Evolutionary conservation across 2,797 vertebrate species (phyloP).

Genomic region (Gadopsis marmoratus): DNA sequence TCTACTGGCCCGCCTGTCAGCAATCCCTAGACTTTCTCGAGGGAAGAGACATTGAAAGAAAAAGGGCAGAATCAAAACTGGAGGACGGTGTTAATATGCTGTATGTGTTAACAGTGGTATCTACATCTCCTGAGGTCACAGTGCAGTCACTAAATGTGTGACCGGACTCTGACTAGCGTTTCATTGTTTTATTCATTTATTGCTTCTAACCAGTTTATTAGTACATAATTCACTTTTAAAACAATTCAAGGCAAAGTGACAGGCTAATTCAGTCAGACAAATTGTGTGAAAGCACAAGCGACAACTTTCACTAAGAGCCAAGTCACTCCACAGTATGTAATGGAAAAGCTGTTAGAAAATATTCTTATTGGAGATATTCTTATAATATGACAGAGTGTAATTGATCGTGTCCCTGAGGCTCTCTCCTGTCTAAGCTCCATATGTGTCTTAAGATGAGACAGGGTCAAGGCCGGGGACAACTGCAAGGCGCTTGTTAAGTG

Average conservation of each 20-base stretch:
- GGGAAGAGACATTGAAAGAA: conserved; percentile 41
- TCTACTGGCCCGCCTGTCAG: conserved; percentile 58
- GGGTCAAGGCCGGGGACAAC: conserved; percentile 84
- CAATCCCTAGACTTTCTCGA: conserved; percentile 54
- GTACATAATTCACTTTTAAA: background rate
- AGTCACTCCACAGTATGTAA: conserved; percentile 24
- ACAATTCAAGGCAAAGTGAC: conserved; percentile 4
- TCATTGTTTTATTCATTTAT: background rate
- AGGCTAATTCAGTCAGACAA: background rate
- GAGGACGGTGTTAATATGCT: conserved; percentile 22
- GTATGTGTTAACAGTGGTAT: conserved; percentile 20
- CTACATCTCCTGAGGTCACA: conserved; percentile 21
- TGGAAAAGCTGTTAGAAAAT: conserved; percentile 60
- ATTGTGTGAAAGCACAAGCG: background rate
- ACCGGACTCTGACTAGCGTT: background rate
- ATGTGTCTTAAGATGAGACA: conserved; percentile 78
- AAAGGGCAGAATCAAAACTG: conserved; percentile 44
- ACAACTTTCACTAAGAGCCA: background rate
- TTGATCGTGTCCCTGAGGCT: conserved; percentile 74
- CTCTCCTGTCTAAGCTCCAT: conserved; percentile 60
- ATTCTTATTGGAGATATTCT: conserved; percentile 59
- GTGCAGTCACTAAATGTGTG: background rate
- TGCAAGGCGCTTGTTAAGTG: conserved; percentile 86
- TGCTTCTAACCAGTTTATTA: background rate
- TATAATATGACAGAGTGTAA: conserved; percentile 71